phyloP scores from a whole-genome alignment of 2,888 invertebrate genomes.

The Chloromyia formosa region DNA sequence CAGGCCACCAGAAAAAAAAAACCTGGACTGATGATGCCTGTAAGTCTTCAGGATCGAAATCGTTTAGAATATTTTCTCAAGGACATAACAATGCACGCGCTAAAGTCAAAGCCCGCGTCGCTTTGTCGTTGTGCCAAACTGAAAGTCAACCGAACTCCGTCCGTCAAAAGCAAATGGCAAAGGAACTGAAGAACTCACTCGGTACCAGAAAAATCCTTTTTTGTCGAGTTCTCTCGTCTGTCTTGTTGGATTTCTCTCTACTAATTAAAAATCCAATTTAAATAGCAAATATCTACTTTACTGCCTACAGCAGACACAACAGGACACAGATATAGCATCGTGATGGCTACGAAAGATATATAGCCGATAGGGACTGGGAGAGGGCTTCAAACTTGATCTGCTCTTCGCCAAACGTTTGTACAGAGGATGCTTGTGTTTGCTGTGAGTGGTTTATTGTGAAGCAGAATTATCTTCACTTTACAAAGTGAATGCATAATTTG shows the following conservation, averaged over 20 bases:
- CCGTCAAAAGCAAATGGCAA: not conserved
- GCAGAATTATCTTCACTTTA: constrained; percentile 28
- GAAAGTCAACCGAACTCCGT: not conserved
- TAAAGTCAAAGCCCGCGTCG: not conserved
- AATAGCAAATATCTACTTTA: constrained; percentile 45
- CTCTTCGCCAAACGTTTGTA: not conserved
- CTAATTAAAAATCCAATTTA: constrained; percentile 47
- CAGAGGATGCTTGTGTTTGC: constrained; percentile 12
- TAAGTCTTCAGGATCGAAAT: no score
- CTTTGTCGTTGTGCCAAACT: not conserved
- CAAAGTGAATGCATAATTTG: constrained; percentile 38
- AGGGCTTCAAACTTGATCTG: constrained; percentile 11
- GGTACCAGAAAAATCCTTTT: constrained; percentile 12
- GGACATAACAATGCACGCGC: not conserved
- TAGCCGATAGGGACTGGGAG: not conserved
- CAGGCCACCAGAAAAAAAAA: no score
- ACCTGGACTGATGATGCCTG: no score
- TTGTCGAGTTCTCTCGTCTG: constrained; percentile 11
- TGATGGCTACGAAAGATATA: not conserved
- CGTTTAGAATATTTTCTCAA: no score
- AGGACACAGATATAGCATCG: not conserved
- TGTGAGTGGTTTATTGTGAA: constrained; percentile 22
- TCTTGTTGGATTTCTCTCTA: constrained; percentile 29
- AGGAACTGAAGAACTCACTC: constrained; percentile 19
- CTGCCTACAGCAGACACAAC: constrained; percentile 36